Percentiles rank a stretch among this genome's conserved stretches.
These are phyloP conservation scores for Cygnus buccinator DNA, from an alignment of 2,113 vertebrate species.

Conservation along the genomic window DNA sequence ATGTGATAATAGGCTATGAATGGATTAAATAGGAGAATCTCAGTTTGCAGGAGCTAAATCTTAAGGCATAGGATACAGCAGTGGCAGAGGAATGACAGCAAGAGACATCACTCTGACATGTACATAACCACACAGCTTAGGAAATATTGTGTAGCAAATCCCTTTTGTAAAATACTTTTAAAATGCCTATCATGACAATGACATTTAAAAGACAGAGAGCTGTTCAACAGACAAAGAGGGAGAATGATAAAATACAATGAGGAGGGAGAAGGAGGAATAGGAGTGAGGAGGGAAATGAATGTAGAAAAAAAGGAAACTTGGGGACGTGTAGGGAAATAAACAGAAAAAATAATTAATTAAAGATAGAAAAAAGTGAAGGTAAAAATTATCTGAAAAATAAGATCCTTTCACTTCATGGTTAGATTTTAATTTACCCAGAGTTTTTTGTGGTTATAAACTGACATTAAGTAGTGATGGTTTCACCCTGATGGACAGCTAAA, in stretches of 20 bases:
- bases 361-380: not conserved
- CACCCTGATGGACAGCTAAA: not conserved
- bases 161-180: slow-evolving; percentile 41
- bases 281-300: not conserved
- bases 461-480: not conserved
- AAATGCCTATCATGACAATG: slow-evolving; percentile 28
- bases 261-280: not conserved
- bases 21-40: not conserved
- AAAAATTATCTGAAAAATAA: not conserved
- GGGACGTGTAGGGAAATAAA: not conserved
- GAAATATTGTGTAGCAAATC: slow-evolving; percentile 19
- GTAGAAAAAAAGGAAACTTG: not conserved
- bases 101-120: slow-evolving; percentile 25
- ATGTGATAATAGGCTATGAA: not conserved
- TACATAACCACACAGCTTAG: slow-evolving; percentile 9
- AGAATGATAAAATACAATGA: not conserved
- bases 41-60: not conserved
- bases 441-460: not conserved
- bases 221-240: not conserved
- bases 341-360: not conserved
- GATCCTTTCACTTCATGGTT: not conserved
- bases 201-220: slow-evolving; percentile 35
- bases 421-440: not conserved
- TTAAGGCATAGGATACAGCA: not conserved
- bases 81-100: slow-evolving; percentile 17